A percentile compares a stretch with the other conserved stretches of the same genome.
phyloP scores from a whole-genome alignment of 92 coral and sea anemone species.

The Palythoa caribaeorum region DNA sequence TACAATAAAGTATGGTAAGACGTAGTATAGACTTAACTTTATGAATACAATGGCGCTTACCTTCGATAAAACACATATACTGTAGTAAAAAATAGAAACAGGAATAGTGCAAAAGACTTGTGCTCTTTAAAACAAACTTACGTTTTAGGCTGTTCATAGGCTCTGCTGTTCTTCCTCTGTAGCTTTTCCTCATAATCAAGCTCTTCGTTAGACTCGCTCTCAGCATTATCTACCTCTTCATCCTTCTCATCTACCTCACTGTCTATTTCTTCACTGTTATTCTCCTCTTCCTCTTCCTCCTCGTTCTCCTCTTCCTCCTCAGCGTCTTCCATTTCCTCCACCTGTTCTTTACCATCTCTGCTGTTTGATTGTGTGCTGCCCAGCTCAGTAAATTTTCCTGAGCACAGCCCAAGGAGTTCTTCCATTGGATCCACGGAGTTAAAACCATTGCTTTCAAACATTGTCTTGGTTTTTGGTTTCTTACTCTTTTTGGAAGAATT shows the following conservation, averaged over 20 bases:
- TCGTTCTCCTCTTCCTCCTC: slow-evolving; percentile 32
- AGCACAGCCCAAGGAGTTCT: slow-evolving; percentile 91
- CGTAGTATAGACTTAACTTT: too few relatives aligned
- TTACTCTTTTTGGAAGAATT: slow-evolving; percentile 74
- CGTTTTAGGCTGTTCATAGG: slow-evolving; percentile 64
- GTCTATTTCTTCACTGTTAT: slow-evolving; percentile 23
- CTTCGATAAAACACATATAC: too few relatives aligned
- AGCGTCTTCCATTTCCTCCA: background rate
- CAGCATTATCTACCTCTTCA: slow-evolving; percentile 40
- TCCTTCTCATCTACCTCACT: slow-evolving; percentile 51
- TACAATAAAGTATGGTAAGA: too few relatives aligned
- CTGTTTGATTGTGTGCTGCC: slow-evolving; percentile 17
- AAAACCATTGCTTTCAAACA: slow-evolving; percentile 37
- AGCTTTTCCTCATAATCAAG: slow-evolving; percentile 61
- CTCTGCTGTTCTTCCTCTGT: slow-evolving; percentile 71
- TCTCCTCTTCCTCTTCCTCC: slow-evolving; percentile 2
- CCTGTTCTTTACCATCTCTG: slow-evolving; percentile 12
- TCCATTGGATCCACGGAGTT: slow-evolving; percentile 71
- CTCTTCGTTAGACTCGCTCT: slow-evolving; percentile 66
- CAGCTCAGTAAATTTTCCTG: slow-evolving; percentile 83
- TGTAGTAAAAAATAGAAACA: background rate
- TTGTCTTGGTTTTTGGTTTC: slow-evolving; percentile 59
- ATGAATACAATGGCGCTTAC: too few relatives aligned
- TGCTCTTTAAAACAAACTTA: slow-evolving; percentile 26
- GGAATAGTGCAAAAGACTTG: background rate